Evolutionary conservation across 2,113 vertebrate species (phyloP).

Genomic region (Cyanistes caeruleus): DNA sequence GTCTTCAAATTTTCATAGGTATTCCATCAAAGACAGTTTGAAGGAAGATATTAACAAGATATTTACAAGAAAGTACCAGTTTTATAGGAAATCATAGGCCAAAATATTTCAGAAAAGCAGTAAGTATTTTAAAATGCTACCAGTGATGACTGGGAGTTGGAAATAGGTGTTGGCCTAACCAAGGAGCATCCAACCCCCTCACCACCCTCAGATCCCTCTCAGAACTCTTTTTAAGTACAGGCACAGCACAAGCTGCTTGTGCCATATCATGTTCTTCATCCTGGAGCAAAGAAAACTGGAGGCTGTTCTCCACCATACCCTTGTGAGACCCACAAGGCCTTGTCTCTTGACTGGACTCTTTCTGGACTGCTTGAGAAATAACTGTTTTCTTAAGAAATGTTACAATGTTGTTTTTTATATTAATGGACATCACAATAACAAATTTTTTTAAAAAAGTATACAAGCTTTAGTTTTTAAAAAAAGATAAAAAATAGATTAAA

Average conservation of each 20-base stretch:
- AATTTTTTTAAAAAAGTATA: background rate
- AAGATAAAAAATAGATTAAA: background rate
- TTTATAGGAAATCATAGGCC: background rate
- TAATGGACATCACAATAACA: background rate
- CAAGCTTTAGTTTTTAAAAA: background rate
- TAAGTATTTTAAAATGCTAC: background rate
- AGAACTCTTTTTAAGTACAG: background rate
- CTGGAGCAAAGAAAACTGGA: background rate
- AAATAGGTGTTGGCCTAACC: background rate
- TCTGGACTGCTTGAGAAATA: background rate
- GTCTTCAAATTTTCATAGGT: background rate
- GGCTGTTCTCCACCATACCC: fast-evolving
- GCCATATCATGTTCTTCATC: fast-evolving
- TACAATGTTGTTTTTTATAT: background rate
- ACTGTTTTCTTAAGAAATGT: background rate
- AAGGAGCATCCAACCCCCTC: background rate
- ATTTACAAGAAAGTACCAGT: background rate
- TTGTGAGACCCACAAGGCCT: too few relatives aligned
- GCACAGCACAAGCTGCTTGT: background rate
- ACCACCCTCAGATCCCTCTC: background rate
- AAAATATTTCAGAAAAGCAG: background rate
- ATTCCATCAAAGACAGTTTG: background rate
- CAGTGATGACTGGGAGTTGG: background rate
- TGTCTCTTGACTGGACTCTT: background rate
- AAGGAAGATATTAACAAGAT: background rate